Evolutionary conservation across 1,140 invertebrate species (phyloP).

Genomic region (Portunus trituberculatus): DNA sequence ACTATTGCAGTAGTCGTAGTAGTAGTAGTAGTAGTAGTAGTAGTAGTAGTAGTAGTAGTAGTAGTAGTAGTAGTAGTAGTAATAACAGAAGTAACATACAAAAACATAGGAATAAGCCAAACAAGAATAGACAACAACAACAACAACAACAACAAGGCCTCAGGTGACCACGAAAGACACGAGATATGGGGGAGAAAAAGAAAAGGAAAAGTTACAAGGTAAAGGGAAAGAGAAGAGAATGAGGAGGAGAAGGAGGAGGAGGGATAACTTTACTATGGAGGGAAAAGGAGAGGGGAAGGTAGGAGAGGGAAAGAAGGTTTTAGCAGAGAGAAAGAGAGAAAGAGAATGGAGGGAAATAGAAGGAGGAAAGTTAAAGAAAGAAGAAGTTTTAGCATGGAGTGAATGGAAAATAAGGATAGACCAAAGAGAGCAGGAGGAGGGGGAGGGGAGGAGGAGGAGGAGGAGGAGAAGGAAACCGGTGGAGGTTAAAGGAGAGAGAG

Average conservation of each 20-base stretch:
- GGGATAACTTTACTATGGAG: no score
- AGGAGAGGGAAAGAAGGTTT: not conserved
- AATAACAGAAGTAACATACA: not conserved
- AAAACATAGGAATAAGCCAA: not conserved
- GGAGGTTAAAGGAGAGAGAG: not conserved
- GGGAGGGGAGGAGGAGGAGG: not conserved
- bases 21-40: not conserved
- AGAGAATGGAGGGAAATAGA: not conserved
- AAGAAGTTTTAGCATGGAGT: not conserved
- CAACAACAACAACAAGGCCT: no score
- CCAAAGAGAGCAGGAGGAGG: not conserved
- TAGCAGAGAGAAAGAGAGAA: not conserved
- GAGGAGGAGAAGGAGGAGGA: no score
- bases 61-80: not conserved
- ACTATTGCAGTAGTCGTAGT: no score
- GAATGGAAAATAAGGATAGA: not conserved
- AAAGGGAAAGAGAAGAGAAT: no score
- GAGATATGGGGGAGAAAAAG: no score
- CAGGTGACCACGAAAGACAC: no score
- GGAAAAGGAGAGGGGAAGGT: not conserved
- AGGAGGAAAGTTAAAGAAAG: not conserved
- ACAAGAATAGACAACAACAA: no score
- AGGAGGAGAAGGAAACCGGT: not conserved
- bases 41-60: constrained; percentile 21
- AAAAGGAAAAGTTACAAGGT: no score